Evolutionary conservation across 2,888 invertebrate genomes (phyloP).

Genomic region (Agrochola lota): DNA sequence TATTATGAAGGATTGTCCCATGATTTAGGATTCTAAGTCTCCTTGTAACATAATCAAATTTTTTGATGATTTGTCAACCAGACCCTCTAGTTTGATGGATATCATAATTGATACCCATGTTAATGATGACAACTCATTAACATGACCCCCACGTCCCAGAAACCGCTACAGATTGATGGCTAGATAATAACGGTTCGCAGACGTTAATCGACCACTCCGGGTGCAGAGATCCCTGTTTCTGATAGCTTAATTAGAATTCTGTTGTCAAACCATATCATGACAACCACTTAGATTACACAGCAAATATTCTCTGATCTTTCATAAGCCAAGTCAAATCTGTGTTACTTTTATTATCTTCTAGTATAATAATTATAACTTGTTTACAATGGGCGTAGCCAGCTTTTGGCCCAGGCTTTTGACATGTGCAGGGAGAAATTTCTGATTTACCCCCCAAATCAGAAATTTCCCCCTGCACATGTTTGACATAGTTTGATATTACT

Average conservation of each 20-base stretch:
- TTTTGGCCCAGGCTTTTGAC: no score
- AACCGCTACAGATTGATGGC: conserved; percentile 25
- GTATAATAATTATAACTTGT: no score
- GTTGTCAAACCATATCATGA: not conserved
- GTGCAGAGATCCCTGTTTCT: not conserved
- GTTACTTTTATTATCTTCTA: not conserved
- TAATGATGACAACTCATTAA: conserved; percentile 28
- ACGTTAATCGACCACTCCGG: not conserved
- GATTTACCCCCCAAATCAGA: no score
- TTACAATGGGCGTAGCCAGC: no score
- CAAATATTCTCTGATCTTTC: not conserved
- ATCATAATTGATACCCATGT: not conserved
- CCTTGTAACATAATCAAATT: no score
- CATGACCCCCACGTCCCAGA: not conserved
- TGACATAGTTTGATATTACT: no score
- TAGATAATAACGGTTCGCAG: conserved; percentile 14
- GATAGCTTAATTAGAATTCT: conserved; percentile 6
- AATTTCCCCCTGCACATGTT: no score
- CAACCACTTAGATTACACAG: not conserved
- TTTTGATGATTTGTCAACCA: not conserved
- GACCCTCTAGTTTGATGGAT: not conserved
- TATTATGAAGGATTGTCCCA: not conserved
- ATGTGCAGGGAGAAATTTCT: no score
- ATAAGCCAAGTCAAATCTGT: not conserved
- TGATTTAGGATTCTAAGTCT: not conserved